Evolutionary conservation across 1,140 invertebrate genomes (phyloP), one percentile per base, ranked within the genome.

Genomic region (Drosophila melanogaster): DNA sequence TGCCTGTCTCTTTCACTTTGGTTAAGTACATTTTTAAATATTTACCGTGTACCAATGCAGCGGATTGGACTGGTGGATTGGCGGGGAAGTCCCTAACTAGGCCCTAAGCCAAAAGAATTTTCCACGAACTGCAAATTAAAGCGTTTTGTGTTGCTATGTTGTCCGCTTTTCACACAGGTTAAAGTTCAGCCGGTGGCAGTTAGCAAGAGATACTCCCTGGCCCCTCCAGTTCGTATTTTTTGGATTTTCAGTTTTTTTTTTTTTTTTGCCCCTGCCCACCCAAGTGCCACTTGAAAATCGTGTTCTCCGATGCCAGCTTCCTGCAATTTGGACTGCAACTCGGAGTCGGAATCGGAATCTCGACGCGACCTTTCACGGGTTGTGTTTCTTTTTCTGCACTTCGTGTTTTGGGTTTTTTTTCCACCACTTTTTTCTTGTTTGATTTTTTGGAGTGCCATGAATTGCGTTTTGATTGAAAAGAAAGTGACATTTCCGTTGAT

Each of bases 401-500:
- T 72, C 64, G 47, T 76, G 75, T 76, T 58, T 62, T 43, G 53
- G 49, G 46, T 55, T 59, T 66, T 17, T 41, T 43, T 43, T 17
- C 15, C n/a, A n/a, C 2, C 11, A 30, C 47, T 43, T 22, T 38
- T 57, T 50, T 54, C 41, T 22, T 30, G 26, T 37, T 60, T 67
- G 53, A 65, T 54, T 72, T 79, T 81, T 89, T 84, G 57, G 80
- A 89, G 84, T 89, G 77, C 76, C 84, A 80, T 89, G 84, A 89
- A 89, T 89, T 89, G 84, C 84, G 85, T 89, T 89, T 89, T 89
- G 84, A 89, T 89, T 89, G 84, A 89, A 89, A 89, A 89, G 84
- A 89, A 89, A 89, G 84, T 89, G 84, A 89, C 84, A 89, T 89
- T 89, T 89, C 84, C 84, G 84, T 61, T 89, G 84, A 86, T 83